Percentiles rank a stretch among this genome's conserved stretches.
These are phyloP conservation scores for Tetanocera ferruginea DNA, from an alignment of 2,888 invertebrate genomes.

Conservation along the genomic window DNA sequence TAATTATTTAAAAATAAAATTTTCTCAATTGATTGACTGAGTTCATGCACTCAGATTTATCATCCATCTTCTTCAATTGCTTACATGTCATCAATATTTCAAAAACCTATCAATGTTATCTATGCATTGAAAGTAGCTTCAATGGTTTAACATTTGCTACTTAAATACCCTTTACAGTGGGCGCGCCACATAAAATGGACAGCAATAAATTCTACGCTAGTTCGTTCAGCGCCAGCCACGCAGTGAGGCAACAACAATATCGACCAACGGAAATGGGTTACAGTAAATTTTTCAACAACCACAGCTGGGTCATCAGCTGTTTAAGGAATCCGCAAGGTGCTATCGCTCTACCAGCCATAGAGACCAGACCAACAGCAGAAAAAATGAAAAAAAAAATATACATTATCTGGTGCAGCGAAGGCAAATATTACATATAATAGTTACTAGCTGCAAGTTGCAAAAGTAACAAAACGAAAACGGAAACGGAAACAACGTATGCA, in stretches of 20 bases:
- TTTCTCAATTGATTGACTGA: no score
- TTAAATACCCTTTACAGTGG: background rate
- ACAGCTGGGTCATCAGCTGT: background rate
- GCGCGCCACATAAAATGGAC: background rate
- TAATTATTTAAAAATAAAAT: no score
- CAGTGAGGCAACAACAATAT: background rate
- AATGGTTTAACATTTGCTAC: background rate
- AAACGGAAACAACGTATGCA: conserved; percentile 53
- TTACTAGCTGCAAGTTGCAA: background rate
- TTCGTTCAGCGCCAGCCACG: background rate
- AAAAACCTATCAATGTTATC: conserved; percentile 5
- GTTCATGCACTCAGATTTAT: no score
- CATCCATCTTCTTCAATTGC: no score
- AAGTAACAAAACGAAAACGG: conserved; percentile 36
- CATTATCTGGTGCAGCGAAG: conserved; percentile 52
- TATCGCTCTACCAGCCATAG: background rate
- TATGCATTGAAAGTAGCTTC: background rate
- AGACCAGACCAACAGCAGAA: background rate
- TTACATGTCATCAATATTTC: conserved; percentile 1
- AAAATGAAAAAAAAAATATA: conserved; percentile 40
- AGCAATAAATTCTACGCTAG: conserved; percentile 1
- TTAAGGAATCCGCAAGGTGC: background rate
- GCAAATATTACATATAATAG: conserved; percentile 54
- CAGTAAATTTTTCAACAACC: conserved; percentile 18
- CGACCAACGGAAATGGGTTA: conserved; percentile 19